phyloP scores from a whole-genome alignment of 2,888 invertebrate genomes.

The Brenthis ino region DNA sequence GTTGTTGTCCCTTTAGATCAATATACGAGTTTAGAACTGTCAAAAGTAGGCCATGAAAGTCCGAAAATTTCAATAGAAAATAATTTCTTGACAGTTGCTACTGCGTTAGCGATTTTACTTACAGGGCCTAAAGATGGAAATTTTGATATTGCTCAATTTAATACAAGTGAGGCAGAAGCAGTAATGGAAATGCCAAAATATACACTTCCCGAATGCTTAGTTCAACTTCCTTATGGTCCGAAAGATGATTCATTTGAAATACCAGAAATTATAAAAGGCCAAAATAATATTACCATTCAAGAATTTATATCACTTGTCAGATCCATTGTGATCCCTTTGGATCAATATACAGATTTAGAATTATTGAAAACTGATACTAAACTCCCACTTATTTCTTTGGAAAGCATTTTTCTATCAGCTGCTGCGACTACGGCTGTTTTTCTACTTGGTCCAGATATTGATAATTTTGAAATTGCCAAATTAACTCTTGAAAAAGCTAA shows the following conservation, averaged over 20 bases:
- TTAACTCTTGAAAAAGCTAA: background rate
- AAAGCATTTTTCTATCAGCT: background rate
- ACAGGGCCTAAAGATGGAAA: constrained; percentile 9
- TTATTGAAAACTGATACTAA: background rate
- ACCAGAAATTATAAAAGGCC: background rate
- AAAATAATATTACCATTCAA: background rate
- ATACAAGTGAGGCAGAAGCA: background rate
- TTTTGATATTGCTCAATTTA: background rate
- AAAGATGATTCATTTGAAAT: background rate
- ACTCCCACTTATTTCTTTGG: background rate
- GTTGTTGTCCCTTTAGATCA: constrained; percentile 35
- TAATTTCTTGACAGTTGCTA: constrained; percentile 9
- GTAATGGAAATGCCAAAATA: constrained; percentile 12
- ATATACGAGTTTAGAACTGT: constrained; percentile 29
- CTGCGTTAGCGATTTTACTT: background rate
- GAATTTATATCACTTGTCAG: constrained; percentile 1
- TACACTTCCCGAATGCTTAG: constrained; percentile 1
- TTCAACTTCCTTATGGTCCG: background rate
- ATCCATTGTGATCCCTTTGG: background rate
- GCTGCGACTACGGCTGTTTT: background rate
- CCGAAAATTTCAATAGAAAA: constrained; percentile 16
- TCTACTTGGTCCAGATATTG: background rate
- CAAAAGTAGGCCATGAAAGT: constrained; percentile 24
- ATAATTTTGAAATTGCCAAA: constrained; percentile 5
- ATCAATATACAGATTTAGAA: constrained; percentile 8